Evolutionary conservation across 92 coral and sea anemone species (phyloP).

Genomic region (Phenganax subtilis): DNA sequence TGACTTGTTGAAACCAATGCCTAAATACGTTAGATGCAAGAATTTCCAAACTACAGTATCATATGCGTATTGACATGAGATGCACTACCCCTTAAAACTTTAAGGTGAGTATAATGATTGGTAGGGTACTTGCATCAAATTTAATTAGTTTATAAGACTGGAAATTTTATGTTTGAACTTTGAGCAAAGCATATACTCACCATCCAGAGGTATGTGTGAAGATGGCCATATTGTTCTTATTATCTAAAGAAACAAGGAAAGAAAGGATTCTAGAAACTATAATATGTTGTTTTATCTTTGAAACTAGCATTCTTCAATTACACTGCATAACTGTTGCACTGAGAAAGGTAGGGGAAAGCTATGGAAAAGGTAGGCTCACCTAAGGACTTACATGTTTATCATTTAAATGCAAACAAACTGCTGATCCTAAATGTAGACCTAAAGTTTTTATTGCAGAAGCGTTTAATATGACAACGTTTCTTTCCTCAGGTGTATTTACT

Average conservation of each 20-base stretch:
- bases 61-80: no score
- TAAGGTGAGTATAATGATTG: background rate
- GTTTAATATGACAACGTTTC: conserved; percentile 57
- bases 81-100: background rate
- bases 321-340: no score
- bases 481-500: conserved; percentile 22
- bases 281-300: background rate
- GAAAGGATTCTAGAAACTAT: background rate
- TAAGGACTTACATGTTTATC: conserved; percentile 45
- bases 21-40: no score
- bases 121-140: background rate
- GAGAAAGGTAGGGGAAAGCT: no score
- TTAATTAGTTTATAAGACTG: background rate
- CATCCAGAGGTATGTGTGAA: conserved; percentile 14
- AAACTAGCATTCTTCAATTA: no score
- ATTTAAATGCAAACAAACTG: conserved; percentile 44
- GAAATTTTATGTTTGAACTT: background rate
- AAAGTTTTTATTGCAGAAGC: conserved; percentile 63
- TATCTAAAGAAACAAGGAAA: background rate
- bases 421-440: conserved; percentile 64
- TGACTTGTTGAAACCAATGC: conserved; percentile 20
- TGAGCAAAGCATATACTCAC: background rate
- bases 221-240: conserved; percentile 26
- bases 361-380: no score
- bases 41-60: no score